Evolutionary conservation across 2,113 vertebrate genomes (phyloP), one percentile per base, ranked within the genome.

Genomic region (Saimiri boliviensis): DNA sequence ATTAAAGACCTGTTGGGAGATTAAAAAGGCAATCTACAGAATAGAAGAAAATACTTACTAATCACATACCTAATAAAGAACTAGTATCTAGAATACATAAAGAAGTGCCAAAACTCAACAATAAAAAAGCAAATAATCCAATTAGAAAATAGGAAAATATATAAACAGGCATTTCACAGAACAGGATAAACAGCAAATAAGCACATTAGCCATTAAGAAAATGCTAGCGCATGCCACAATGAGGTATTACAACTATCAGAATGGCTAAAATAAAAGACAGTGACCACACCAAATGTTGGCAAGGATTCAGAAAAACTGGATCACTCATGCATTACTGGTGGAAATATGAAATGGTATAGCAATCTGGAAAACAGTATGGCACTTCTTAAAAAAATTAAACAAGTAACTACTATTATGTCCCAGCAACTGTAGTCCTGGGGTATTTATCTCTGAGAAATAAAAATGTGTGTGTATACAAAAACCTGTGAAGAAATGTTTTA

Each of bases 41-140:
- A 66, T 14, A 42, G 4, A n/a, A 84, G 13, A 74, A 93, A 87
- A 74, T 68, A 85, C 19, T 11, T 84, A 49, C 58, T 80, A 92
- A 73, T 74, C 52, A 79, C 37, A 77, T 30, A 91, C 16, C 14
- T 58, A 79, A 79, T 25, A 54, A 91, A 83, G 4, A 23, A 93
- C n/a, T 30, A 71, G n/a, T 37, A 87, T 83, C 35, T 82, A 83
- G 40, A 82, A 76, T 40, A 54, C 3, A 63, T 40, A 45, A 35
- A 30, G 13, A 90, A 91, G 77, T 56, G 56, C 87, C 80, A 97
- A 91, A 88, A 71, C 14, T 80, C 60, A 93, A 91, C 25, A 66
- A 54, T 23, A 40, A 93, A 93, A 91, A 83, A 56, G 8, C 2
- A 71, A 37, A 52, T 12, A 79, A 91, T 63, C 21, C 37, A 88